Percentiles rank a stretch among this genome's conserved stretches.
Conservation (phyloP, 2,797 vertebrate species). For the Danio albolineatus region DNA sequence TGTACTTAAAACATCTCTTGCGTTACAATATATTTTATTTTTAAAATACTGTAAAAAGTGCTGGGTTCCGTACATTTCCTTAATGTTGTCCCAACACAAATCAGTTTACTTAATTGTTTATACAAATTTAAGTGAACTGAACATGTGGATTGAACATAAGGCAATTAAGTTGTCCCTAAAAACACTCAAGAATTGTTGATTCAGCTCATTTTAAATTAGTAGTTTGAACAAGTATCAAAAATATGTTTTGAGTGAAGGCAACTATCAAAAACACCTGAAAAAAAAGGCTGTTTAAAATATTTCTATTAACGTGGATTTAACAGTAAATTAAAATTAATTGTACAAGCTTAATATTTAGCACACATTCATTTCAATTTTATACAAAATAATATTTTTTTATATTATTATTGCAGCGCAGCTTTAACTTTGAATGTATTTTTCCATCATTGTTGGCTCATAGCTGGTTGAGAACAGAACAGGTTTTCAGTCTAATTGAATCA, state of each 20-base stretch:
- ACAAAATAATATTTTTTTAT: neutral
- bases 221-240: too few relatives aligned
- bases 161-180: too few relatives aligned
- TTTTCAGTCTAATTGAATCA: slow-evolving; percentile 71
- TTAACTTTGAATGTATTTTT: neutral
- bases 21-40: neutral
- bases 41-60: too few relatives aligned
- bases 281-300: neutral
- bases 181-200: too few relatives aligned
- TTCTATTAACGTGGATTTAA: neutral
- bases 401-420: neutral
- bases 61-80: too few relatives aligned
- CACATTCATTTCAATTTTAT: neutral
- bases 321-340: neutral
- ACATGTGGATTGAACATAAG: too few relatives aligned
- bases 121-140: too few relatives aligned
- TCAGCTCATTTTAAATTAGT: too few relatives aligned
- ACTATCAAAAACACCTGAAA: neutral
- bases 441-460: slow-evolving; percentile 68
- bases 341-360: neutral
- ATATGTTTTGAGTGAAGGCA: neutral
- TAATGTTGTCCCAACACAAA: too few relatives aligned
- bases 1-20: neutral
- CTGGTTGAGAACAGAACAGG: slow-evolving; percentile 65
- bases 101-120: too few relatives aligned